A percentile compares a stretch with the other conserved stretches of the same genome.
Evolutionary conservation across 1,140 invertebrate species (phyloP).

Genomic region (Bombus superbus): DNA sequence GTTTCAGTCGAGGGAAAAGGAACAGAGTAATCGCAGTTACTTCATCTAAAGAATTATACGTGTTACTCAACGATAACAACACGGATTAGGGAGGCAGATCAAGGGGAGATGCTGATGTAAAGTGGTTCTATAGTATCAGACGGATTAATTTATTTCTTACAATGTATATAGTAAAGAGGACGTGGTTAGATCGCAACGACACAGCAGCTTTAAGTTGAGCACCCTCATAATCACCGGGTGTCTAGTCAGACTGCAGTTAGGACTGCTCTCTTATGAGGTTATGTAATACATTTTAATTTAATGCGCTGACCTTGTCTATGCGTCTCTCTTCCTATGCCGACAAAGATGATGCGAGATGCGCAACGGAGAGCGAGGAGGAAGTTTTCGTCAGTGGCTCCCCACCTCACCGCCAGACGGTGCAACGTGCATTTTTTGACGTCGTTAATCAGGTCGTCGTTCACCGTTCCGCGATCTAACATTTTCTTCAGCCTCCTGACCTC

Average conservation of each 20-base stretch:
- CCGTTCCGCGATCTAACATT: conserved; percentile 42
- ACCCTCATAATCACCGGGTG: conserved; percentile 77
- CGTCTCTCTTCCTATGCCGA: conserved; percentile 75
- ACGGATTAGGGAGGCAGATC: background rate
- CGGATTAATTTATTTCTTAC: background rate
- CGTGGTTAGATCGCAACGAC: background rate
- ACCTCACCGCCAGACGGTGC: conserved; percentile 62
- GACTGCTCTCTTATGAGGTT: conserved; percentile 73
- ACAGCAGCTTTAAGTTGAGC: conserved; percentile 63
- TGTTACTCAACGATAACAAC: background rate
- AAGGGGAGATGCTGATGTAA: background rate
- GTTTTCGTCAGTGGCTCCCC: conserved; percentile 64
- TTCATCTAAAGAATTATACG: background rate
- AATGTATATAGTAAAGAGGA: too few species aligned
- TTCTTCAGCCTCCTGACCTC: background rate
- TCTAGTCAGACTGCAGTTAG: conserved; percentile 75
- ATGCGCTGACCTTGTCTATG: conserved; percentile 80
- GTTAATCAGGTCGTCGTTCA: conserved; percentile 50
- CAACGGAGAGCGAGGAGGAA: conserved; percentile 65
- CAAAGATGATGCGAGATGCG: conserved; percentile 48
- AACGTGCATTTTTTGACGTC: conserved; percentile 64
- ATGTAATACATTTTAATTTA: conserved; percentile 79
- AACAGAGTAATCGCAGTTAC: background rate
- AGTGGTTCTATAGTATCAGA: conserved; percentile 4
- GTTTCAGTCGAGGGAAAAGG: too few species aligned